Base-by-base conservation (phyloP, 1,140 invertebrate genomes). In the Agraylea sexmaculata region DNA sequence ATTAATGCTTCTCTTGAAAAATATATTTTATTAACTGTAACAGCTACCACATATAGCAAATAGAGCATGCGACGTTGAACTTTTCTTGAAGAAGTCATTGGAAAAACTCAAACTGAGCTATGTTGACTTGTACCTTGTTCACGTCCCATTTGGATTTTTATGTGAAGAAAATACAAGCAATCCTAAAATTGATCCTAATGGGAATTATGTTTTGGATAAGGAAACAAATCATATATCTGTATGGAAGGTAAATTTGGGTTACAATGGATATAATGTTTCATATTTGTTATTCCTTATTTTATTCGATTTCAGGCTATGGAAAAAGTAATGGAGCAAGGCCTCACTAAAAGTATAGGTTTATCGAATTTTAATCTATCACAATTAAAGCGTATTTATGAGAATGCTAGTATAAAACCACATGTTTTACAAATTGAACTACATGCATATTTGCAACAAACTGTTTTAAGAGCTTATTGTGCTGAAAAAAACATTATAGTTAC, bases 61-160 rank as follows among this genome's bases (percentile, higher is more conserved):
- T 51, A 64, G 75, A 20, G 72, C 80, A 12, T 69, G 70, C 1
- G 74, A 78, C 40, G 83, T 91, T 7, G 73, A 76, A 45, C 76
- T 75, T 30, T 83, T 73, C 45, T 55, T 90, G n/a, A 75, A 75
- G 30, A 57, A 77, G 30, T 89, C 87, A 1, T 58, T 93, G 18
- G 60, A 74, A 37, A 74, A 73, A 29, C 60, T 91, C 12, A 71
- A 80, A 46, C 53, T 87, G 40, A 73, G 81, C 42, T 92, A 91
- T 55, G 60, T 92, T 2, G 88, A 93, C 53, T 67, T 92, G 39
- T 91, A 88, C 57, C 62, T 92, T 4, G 70, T 91, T 32, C 87
- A 92, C 47, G 74, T 75, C 18, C 87, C 89, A 1, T 82, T 86
- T 56, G 73, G 69, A 1, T 77, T 80, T 42, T 54, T 62, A 42